phyloP scores from a whole-genome alignment of 2,888 invertebrate genomes.

The Euphydryas editha region DNA sequence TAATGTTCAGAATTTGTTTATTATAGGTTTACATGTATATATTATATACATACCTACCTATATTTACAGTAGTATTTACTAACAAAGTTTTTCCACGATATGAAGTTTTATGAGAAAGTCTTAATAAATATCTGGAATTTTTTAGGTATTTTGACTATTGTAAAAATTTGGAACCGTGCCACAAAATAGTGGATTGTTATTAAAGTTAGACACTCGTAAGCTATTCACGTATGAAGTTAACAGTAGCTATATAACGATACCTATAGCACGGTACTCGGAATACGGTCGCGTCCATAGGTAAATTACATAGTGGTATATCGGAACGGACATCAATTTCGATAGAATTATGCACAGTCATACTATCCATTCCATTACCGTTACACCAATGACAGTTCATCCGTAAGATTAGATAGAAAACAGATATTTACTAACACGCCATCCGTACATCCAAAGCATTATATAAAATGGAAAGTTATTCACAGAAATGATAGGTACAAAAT shows the following conservation, averaged over 20 bases:
- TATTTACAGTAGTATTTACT: too few relatives aligned
- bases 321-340: conserved; percentile 69
- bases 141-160: too few relatives aligned
- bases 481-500: conserved; percentile 27
- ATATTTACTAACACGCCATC: conserved; percentile 41
- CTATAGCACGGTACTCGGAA: conserved; percentile 17
- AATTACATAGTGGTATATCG: conserved; percentile 55
- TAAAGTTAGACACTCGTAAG: neutral
- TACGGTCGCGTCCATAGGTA: conserved; percentile 46
- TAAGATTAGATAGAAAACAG: conserved; percentile 32
- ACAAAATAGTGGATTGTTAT: neutral
- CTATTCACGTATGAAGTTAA: conserved; percentile 1
- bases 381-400: conserved; percentile 62
- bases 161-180: too few relatives aligned
- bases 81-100: too few relatives aligned
- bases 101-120: too few relatives aligned
- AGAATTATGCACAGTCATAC: conserved; percentile 76
- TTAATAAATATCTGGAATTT: too few relatives aligned
- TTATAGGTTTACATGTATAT: too few relatives aligned
- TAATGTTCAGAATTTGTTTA: neutral
- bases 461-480: conserved; percentile 34
- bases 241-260: conserved; percentile 7
- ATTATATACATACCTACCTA: too few relatives aligned
- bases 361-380: conserved; percentile 73
- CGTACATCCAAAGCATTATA: conserved; percentile 38